Conservation (phyloP, 2,797 vertebrate species). For the Odontamblyopus lacepedii region DNA sequence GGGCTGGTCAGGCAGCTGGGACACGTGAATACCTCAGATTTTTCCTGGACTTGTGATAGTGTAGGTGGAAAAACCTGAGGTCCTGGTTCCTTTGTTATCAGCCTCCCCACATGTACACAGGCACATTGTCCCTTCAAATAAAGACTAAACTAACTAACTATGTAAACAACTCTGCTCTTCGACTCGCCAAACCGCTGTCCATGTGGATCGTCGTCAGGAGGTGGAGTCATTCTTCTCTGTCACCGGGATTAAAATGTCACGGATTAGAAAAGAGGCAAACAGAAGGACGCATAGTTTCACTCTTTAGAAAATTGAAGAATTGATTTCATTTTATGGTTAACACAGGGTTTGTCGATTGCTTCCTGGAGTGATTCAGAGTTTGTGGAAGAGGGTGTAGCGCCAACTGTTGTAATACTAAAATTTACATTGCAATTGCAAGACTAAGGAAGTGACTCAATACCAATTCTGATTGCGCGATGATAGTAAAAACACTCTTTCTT, state of each 20-base stretch:
- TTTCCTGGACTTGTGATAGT: neutral
- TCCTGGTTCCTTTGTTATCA: slow-evolving; percentile 29
- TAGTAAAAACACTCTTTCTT: too few relatives aligned
- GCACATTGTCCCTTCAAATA: too few relatives aligned
- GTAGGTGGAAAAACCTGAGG: slow-evolving; percentile 34
- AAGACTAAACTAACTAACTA: too few relatives aligned
- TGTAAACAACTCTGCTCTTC: neutral
- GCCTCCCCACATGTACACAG: neutral
- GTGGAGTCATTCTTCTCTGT: neutral
- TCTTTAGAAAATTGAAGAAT: neutral
- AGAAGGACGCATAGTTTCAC: neutral
- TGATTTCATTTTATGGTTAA: neutral
- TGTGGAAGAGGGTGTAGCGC: too few relatives aligned
- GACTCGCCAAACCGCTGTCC: neutral
- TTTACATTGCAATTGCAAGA: too few relatives aligned
- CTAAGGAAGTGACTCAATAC: too few relatives aligned
- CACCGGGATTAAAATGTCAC: neutral
- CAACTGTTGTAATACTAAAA: too few relatives aligned
- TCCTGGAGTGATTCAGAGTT: too few relatives aligned
- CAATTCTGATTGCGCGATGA: too few relatives aligned
- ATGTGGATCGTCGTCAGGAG: neutral
- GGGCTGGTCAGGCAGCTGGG: too few relatives aligned
- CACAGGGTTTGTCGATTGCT: neutral
- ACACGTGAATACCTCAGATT: neutral
- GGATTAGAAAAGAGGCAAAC: neutral